Percentiles rank a stretch among this genome's conserved stretches.
phyloP scores from a whole-genome alignment of 2,113 vertebrate species.

The Tinamus guttatus region DNA sequence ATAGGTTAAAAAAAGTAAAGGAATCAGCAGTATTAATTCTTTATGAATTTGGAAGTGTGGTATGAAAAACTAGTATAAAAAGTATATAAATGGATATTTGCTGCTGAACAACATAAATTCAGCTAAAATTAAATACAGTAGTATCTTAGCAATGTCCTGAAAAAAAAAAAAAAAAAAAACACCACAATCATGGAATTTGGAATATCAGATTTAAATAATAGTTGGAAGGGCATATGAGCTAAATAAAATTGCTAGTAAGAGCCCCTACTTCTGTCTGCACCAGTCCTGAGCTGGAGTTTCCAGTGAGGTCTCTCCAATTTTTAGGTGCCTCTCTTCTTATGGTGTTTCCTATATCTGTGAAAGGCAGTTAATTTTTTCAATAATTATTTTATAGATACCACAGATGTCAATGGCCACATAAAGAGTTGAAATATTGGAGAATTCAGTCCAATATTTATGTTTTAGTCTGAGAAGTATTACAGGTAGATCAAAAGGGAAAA shows the following conservation, averaged over 20 bases:
- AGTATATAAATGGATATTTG: neutral
- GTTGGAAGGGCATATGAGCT: neutral
- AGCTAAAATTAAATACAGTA: neutral
- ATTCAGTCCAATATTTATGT: too few species aligned
- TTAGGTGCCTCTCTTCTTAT: neutral
- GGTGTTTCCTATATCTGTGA: neutral
- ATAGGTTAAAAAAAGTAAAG: neutral
- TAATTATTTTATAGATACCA: too few species aligned
- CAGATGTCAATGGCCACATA: neutral
- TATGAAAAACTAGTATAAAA: neutral
- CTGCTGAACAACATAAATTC: neutral
- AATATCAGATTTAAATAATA: neutral
- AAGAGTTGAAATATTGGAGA: neutral
- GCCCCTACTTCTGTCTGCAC: fast-evolving
- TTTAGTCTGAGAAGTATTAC: too few species aligned
- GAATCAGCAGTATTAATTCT: neutral
- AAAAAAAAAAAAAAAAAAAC: neutral
- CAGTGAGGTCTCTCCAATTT: neutral
- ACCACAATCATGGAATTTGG: fast-evolving
- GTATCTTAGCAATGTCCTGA: neutral
- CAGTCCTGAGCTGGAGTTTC: neutral
- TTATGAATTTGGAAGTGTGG: neutral
- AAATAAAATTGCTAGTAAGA: neutral
- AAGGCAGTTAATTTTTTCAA: neutral
- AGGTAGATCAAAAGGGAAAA: neutral